These are phyloP conservation scores for Agrochola macilenta DNA, from an alignment of 2,888 invertebrate genomes.

Conservation along the genomic window DNA sequence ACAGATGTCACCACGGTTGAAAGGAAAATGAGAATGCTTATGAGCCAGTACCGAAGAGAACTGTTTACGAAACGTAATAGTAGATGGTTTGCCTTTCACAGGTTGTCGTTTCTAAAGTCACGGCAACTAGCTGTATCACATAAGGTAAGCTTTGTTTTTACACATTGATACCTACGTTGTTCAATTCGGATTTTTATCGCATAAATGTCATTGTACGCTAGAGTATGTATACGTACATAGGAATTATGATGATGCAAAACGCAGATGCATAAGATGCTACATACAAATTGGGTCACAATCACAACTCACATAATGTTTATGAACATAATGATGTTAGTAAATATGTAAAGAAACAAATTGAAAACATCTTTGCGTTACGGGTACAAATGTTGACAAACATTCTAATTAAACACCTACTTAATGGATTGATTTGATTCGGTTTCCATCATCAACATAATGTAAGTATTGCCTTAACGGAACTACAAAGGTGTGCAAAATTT, in stretches of 20 bases:
- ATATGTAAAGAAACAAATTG: background rate
- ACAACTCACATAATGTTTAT: background rate
- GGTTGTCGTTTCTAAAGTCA: conserved; percentile 31
- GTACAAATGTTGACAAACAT: conserved; percentile 39
- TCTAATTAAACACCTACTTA: background rate
- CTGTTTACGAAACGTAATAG: conserved; percentile 27
- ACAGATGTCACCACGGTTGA: conserved; percentile 24
- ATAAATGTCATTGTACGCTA: background rate
- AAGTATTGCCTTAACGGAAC: background rate
- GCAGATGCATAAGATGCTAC: background rate
- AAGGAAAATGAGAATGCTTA: conserved; percentile 47
- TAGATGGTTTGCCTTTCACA: conserved; percentile 44
- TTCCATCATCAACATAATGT: background rate
- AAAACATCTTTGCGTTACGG: conserved; percentile 29
- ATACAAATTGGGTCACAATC: background rate
- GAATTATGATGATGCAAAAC: background rate
- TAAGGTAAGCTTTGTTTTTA: conserved; percentile 34
- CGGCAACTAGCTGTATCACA: conserved; percentile 8
- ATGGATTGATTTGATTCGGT: background rate
- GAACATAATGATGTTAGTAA: background rate
- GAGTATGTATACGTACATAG: background rate
- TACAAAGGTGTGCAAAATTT: background rate
- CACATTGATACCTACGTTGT: background rate
- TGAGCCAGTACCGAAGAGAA: conserved; percentile 39
- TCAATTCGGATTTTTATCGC: background rate